Percentiles rank a stretch among this genome's conserved stretches.
These are phyloP conservation scores for Lepidotrigona ventralis DNA, from an alignment of 1,140 invertebrate genomes.

Conservation along the genomic window DNA sequence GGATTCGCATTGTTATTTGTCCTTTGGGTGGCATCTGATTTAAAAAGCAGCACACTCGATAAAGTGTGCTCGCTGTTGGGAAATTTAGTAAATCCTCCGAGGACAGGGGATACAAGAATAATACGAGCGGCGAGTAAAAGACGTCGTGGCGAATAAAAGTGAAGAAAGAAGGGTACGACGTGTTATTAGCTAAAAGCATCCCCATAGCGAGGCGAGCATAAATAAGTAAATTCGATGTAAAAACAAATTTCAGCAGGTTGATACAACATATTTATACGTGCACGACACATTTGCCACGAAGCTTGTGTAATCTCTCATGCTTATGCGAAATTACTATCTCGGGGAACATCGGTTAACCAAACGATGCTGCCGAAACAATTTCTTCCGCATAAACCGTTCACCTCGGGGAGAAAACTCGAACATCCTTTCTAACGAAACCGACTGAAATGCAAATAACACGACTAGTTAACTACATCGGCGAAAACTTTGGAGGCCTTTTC, in stretches of 20 bases:
- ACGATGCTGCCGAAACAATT: background rate
- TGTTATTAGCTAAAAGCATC: constrained; percentile 40
- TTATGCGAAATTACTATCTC: background rate
- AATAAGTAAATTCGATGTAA: constrained; percentile 3
- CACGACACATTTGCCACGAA: background rate
- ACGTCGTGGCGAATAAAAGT: background rate
- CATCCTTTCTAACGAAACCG: constrained; percentile 17
- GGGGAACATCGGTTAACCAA: constrained; percentile 22
- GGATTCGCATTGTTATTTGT: background rate
- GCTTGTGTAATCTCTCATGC: constrained; percentile 10
- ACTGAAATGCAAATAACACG: constrained; percentile 22
- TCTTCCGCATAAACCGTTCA: constrained; percentile 5
- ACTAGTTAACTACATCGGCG: background rate
- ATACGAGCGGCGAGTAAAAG: background rate
- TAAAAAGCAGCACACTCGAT: background rate
- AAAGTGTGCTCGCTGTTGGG: background rate
- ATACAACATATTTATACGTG: background rate
- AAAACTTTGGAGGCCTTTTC: background rate
- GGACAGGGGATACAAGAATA: background rate
- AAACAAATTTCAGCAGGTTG: constrained; percentile 29
- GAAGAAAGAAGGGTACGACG: background rate
- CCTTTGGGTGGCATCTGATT: background rate
- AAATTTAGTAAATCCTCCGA: background rate
- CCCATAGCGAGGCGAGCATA: background rate
- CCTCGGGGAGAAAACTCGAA: background rate